Percentiles rank a stretch among this genome's conserved stretches.
phyloP scores from a whole-genome alignment of 1,140 invertebrate species.

The Vollenhovia emeryi region DNA sequence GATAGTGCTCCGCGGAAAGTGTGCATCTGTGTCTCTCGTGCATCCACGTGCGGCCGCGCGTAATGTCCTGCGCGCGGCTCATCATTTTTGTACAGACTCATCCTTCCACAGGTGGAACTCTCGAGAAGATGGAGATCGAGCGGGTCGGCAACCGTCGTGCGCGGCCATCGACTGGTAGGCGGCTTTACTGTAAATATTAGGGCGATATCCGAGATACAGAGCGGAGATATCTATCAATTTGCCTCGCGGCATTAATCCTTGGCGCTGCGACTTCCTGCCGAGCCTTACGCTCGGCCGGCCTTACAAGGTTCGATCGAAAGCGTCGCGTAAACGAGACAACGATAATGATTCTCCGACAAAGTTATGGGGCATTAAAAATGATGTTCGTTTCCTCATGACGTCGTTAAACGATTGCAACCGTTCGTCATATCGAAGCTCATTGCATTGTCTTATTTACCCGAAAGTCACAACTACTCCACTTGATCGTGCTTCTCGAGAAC shows the following conservation, averaged over 20 bases:
- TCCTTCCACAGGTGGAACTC: conserved; percentile 59
- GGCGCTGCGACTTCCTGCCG: conserved; percentile 62
- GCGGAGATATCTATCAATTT: conserved; percentile 54
- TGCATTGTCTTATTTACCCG: neutral
- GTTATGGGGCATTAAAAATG: neutral
- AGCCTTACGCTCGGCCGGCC: neutral
- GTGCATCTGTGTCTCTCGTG: conserved; percentile 51
- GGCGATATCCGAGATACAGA: conserved; percentile 32
- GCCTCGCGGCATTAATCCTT: conserved; percentile 56
- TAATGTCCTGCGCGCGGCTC: conserved; percentile 36
- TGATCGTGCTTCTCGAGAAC: conserved; percentile 5
- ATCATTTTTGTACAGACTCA: conserved; percentile 79
- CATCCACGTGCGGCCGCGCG: conserved; percentile 20
- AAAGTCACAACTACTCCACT: conserved; percentile 6
- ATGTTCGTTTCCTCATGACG: neutral
- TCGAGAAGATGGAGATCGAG: conserved; percentile 34
- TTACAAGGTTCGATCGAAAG: neutral
- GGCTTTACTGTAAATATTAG: conserved; percentile 72
- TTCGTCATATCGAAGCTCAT: neutral
- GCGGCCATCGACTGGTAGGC: conserved; percentile 57
- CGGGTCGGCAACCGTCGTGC: conserved; percentile 31
- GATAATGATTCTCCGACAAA: neutral
- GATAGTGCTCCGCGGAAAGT: conserved; percentile 40
- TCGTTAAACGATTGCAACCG: neutral
- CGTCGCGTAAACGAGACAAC: neutral